Evolutionary conservation across 2,797 vertebrate species (phyloP), one percentile per base, ranked within the genome.

Genomic region (Taenioides sp.): DNA sequence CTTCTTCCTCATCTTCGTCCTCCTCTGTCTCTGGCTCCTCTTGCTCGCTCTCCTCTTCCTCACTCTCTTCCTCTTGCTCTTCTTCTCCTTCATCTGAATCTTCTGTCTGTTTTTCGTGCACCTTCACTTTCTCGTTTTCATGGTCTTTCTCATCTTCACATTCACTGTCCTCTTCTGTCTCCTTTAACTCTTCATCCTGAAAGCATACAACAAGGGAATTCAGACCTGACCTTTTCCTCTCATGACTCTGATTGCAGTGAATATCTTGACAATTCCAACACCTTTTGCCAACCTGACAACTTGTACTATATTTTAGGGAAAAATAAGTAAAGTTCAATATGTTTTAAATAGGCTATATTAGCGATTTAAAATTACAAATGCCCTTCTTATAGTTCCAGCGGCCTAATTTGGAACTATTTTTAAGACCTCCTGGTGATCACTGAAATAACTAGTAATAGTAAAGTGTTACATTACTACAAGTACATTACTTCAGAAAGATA

Each of bases 101-200:
- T 80, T 95, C 73, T 0, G 76, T 70, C n/a, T 67, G 59, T 9
- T 61, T 63, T 27, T 67, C 23, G 4, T 62, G 11, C 31, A 63
- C 72, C 63, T 73, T 75, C 27, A 27, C 66, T 27, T 92, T 90
- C 71, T 91, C 90, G 25, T 82, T 87, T 73, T 86, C 86, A 22
- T 81, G 82, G 5, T 87, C 88, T 75, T 91, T 91, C 64, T 93
- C 89, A 14, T 91, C 91, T 68, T 94, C 91, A 64, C 76, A 83
- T 67, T 90, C 87, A 0, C 94, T 91, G 77, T 94, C 93, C 73
- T 83, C 93, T 78, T 93, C 95, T n/a, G 93, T 95, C 16, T 95
- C 95, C n/a, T 84, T 81, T 59, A 86, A 70, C 25, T 88, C 87
- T 77, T 89, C 88, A 7, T 89, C 88, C 90, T 97, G 23, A 66